Percentiles rank a stretch among this genome's conserved stretches.
Conservation (phyloP, 2,113 vertebrate species). For the Capreolus pygargus region DNA sequence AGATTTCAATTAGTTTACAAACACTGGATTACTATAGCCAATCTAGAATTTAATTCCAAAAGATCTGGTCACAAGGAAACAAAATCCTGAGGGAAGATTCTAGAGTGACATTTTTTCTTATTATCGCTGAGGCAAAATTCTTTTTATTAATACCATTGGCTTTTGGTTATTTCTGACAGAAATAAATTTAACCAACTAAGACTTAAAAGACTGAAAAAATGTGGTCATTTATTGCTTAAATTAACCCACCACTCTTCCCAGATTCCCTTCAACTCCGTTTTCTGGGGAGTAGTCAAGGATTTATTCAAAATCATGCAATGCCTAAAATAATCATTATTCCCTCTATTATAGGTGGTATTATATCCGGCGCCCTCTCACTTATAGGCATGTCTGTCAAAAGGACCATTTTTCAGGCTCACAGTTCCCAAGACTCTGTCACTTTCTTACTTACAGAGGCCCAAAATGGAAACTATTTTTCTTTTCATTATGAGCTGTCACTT, state of each 20-base stretch:
- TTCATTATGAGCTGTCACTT: slow-evolving; percentile 92
- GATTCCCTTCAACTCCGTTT: slow-evolving; percentile 79
- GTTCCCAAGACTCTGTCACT: slow-evolving; percentile 88
- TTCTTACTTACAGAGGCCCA: slow-evolving; percentile 90
- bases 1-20: not conserved
- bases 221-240: slow-evolving; percentile 78
- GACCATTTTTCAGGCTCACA: slow-evolving; percentile 85
- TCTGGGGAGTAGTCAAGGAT: slow-evolving; percentile 80
- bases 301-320: slow-evolving; percentile 87
- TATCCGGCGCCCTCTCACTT: slow-evolving; percentile 84
- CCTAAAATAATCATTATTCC: slow-evolving; percentile 88
- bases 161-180: slow-evolving; percentile 61
- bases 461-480: slow-evolving; percentile 94
- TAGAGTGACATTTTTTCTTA: slow-evolving; percentile 37
- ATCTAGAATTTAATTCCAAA: slow-evolving; percentile 1
- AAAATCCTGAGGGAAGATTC: slow-evolving; percentile 58
- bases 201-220: slow-evolving; percentile 59
- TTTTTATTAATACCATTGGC: slow-evolving; percentile 45
- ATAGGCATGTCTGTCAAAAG: slow-evolving; percentile 87
- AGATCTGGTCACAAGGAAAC: not conserved
- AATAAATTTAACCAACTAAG: slow-evolving; percentile 66
- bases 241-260: slow-evolving; percentile 71
- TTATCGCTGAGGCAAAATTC: not conserved
- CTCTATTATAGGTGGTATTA: slow-evolving; percentile 84
- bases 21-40: not conserved